Evolutionary conservation across 2,888 invertebrate species (phyloP), one percentile per base, ranked within the genome.

Genomic region (Nowickia ferox): DNA sequence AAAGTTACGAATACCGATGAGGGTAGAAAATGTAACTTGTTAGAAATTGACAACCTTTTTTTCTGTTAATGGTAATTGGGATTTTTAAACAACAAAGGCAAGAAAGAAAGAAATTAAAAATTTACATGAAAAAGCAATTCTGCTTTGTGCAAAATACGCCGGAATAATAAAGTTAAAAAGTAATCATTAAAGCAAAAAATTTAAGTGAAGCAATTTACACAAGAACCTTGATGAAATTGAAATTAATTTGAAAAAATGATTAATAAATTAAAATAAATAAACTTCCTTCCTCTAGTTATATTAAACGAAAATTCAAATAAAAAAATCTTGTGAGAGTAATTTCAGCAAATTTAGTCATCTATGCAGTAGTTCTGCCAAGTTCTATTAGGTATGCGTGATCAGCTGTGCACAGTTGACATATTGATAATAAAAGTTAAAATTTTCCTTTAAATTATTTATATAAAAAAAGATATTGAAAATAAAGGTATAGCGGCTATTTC

Each of bases 61-160:
- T 30, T 2, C 6, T 30, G 30, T 30, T 77, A 77, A 68, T 72
- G 46, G 30, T 72, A 84, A 78, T 78, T 85, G 74, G 75, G 44
- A 71, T 75, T 81, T 85, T 77, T 61, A n/a, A 44, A 17, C n/a
- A 57, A 30, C 11, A 17, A 59, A 59, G 71, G 30, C 9, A 72
- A n/a, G 5, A 72, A 61, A 79, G n/a, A 19, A 68, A 11, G 55
- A 68, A 75, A 75, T 15, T 66, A 40, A 51, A 74, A 85, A 85
- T 85, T 82, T 78, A 82, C 77, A 85, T 78, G 15, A 74, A 78
- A 85, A 78, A 63, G 42, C 71, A 75, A 79, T 48, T 75, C 69
- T 46, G 38, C 46, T 55, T 84, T 68, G 22, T 66, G 38, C 42
- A 72, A 72, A 65, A 75, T 53, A 75, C 53, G 38, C 2, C 17